A percentile compares a stretch with the other conserved stretches of the same genome.
phyloP scores from a whole-genome alignment of 2,888 invertebrate species.

The Carpatolechia fugitivella region DNA sequence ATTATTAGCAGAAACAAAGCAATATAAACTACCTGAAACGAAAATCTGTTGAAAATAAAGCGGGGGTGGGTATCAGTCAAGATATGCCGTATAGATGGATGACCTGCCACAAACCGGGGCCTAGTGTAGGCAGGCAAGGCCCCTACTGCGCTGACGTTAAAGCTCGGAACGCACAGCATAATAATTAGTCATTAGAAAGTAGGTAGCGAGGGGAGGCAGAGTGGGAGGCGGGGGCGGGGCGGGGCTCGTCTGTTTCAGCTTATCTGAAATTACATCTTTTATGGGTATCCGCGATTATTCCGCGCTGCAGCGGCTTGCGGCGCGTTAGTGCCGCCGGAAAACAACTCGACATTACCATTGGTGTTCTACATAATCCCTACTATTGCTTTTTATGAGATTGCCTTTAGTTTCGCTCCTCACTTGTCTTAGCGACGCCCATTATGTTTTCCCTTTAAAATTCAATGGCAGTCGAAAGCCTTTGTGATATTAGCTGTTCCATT shows the following conservation, averaged over 20 bases:
- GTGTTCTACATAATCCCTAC: slow-evolving; percentile 74
- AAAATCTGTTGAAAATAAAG: not conserved
- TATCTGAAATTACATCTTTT: slow-evolving; percentile 80
- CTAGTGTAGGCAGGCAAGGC: slow-evolving; percentile 56
- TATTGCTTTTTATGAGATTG: slow-evolving; percentile 71
- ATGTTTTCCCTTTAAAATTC: slow-evolving; percentile 39
- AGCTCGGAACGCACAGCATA: slow-evolving; percentile 78
- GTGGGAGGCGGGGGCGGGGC: slow-evolving; percentile 48
- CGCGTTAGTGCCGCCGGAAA: slow-evolving; percentile 72
- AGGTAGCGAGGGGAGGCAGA: slow-evolving; percentile 61
- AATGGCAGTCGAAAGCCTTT: slow-evolving; percentile 27
- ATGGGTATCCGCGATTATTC: slow-evolving; percentile 80
- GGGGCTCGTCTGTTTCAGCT: slow-evolving; percentile 78
- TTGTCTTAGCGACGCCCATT: slow-evolving; percentile 45
- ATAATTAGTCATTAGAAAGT: slow-evolving; percentile 80
- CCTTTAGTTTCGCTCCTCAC: slow-evolving; percentile 57
- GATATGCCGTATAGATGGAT: slow-evolving; percentile 46
- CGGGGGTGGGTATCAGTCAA: slow-evolving; percentile 29
- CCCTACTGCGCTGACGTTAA: slow-evolving; percentile 57
- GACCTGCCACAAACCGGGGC: slow-evolving; percentile 52
- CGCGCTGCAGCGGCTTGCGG: slow-evolving; percentile 76
- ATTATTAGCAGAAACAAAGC: no score
- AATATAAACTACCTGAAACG: not conserved
- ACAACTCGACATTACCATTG: slow-evolving; percentile 71
- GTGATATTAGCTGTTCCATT: slow-evolving; percentile 19